Evolutionary conservation across 2,888 invertebrate genomes (phyloP).

Genomic region (Prosopocoilus inquinatus): DNA sequence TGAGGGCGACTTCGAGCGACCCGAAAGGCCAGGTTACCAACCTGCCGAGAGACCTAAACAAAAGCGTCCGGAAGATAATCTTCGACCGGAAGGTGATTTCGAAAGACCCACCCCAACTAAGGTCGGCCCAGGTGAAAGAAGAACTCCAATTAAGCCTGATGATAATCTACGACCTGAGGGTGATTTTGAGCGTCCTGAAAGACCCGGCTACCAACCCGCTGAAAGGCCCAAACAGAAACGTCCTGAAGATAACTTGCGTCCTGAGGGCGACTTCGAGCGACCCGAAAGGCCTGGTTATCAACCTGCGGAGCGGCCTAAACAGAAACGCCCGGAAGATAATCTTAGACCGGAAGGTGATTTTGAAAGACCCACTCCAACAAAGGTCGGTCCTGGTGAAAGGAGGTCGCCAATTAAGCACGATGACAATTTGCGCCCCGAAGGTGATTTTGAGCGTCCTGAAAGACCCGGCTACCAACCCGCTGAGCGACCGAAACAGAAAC

Average conservation of each 20-base stretch:
- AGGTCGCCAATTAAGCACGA: constrained; percentile 48
- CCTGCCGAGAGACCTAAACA: constrained; percentile 50
- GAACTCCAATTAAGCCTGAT: constrained; percentile 49
- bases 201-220: constrained; percentile 47
- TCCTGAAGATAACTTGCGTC: constrained; percentile 52
- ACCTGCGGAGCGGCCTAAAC: constrained; percentile 49
- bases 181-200: constrained; percentile 54
- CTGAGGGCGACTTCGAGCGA: constrained; percentile 53
- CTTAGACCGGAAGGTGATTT: constrained; percentile 54
- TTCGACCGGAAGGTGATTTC: constrained; percentile 48
- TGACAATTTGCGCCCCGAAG: constrained; percentile 62
- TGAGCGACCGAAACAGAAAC: constrained; percentile 51
- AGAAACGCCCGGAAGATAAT: constrained; percentile 53
- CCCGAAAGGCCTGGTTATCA: constrained; percentile 42
- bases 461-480: constrained; percentile 52
- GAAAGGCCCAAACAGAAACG: constrained; percentile 47
- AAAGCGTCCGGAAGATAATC: constrained; percentile 50
- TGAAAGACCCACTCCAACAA: constrained; percentile 42
- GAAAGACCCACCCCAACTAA: constrained; percentile 46
- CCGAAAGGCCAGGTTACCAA: constrained; percentile 43
- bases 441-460: constrained; percentile 55
- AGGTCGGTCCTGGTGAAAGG: constrained; percentile 45
- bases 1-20: constrained; percentile 50
- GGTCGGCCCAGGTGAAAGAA: constrained; percentile 47
- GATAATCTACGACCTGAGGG: constrained; percentile 57